Evolutionary conservation across 2,113 vertebrate genomes (phyloP).

Genomic region (Falcunculus frontatus): DNA sequence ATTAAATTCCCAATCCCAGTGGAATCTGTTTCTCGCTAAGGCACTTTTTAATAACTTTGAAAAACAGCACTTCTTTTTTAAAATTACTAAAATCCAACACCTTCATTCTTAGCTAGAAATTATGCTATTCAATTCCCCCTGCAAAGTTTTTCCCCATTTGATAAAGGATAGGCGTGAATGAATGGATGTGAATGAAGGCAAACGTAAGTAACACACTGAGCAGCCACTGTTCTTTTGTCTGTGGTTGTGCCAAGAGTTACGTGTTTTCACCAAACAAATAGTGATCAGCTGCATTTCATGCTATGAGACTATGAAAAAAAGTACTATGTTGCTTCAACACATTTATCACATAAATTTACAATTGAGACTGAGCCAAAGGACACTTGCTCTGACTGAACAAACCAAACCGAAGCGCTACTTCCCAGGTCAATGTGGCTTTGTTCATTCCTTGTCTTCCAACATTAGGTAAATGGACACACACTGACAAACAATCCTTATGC

Average conservation of each 20-base stretch:
- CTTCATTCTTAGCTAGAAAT: neutral
- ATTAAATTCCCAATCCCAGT: neutral
- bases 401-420: neutral
- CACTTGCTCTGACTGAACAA: neutral
- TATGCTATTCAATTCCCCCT: neutral
- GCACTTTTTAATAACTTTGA: neutral
- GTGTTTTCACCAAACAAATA: neutral
- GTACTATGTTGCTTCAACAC: neutral
- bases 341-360: neutral
- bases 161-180: neutral
- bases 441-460: neutral
- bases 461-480: neutral
- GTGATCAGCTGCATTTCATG: neutral
- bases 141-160: neutral
- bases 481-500: neutral
- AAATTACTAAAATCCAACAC: neutral
- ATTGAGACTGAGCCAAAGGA: neutral
- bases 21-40: neutral
- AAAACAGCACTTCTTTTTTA: neutral
- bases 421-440: neutral
- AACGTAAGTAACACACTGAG: neutral
- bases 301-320: neutral
- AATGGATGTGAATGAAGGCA: neutral
- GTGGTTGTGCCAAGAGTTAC: neutral
- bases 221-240: neutral